phyloP scores from a whole-genome alignment of 2,113 vertebrate species.

The Forbesichthys papilliferus region DNA sequence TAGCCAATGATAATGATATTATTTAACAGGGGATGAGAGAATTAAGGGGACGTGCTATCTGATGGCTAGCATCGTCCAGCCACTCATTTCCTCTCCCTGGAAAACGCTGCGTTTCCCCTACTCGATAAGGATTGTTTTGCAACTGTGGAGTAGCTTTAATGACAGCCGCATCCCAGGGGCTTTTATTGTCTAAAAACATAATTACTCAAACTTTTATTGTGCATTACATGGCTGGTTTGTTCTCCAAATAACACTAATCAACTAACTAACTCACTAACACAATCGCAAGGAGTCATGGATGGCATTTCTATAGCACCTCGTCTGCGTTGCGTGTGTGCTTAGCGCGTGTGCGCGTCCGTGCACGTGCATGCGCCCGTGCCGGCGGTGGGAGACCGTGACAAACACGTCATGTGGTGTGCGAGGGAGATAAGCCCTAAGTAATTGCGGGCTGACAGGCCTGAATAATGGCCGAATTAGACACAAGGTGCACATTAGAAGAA shows the following conservation, averaged over 20 bases:
- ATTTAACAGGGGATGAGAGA: constrained; percentile 80
- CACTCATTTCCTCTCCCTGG: constrained; percentile 76
- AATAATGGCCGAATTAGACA: constrained; percentile 83
- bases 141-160: constrained; percentile 68
- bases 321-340: constrained; percentile 22
- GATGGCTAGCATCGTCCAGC: constrained; percentile 66
- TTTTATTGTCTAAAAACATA: constrained; percentile 64
- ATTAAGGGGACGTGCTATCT: constrained; percentile 76
- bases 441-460: constrained; percentile 81
- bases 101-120: constrained; percentile 64
- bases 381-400: constrained; percentile 69
- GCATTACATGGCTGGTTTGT: constrained; percentile 65
- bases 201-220: constrained; percentile 66
- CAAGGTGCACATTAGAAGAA: constrained; percentile 74
- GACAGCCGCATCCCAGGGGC: constrained; percentile 59
- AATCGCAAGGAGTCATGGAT: constrained; percentile 75
- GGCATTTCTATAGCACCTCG: constrained; percentile 68
- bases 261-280: too few relatives aligned
- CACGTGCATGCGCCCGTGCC: constrained; percentile 27
- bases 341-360: constrained; percentile 8
- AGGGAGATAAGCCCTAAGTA: constrained; percentile 82
- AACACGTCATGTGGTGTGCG: constrained; percentile 78
- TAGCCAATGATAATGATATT: constrained; percentile 82
- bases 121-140: constrained; percentile 71
- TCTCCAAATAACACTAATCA: constrained; percentile 55